phyloP scores from a whole-genome alignment of 2,113 vertebrate genomes.

The Atrichornis clamosus region DNA sequence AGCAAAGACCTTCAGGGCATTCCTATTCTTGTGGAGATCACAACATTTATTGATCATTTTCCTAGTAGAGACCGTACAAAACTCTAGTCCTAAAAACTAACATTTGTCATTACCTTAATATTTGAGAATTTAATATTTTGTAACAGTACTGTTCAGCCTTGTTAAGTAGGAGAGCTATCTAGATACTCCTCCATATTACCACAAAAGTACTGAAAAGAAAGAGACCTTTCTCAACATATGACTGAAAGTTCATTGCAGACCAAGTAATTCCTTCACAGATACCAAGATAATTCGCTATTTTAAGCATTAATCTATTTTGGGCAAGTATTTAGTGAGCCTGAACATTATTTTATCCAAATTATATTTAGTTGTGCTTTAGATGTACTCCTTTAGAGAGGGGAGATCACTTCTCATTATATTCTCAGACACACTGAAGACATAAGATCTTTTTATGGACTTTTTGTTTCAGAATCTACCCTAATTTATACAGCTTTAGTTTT shows the following conservation, averaged over 20 bases:
- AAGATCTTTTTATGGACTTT: not conserved
- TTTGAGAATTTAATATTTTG: not conserved
- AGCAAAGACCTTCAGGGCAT: not conserved
- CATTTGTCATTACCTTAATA: not conserved
- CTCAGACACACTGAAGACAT: not conserved
- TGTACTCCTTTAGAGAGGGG: not conserved
- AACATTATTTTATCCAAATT: not conserved
- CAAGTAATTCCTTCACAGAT: not conserved
- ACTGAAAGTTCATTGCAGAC: not conserved
- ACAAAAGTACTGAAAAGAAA: not conserved
- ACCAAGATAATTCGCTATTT: not conserved
- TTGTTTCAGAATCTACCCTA: not conserved
- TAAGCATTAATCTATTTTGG: not conserved
- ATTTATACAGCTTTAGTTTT: not conserved
- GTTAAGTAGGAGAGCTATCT: not conserved
- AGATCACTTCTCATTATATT: not conserved
- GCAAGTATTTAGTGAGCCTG: not conserved
- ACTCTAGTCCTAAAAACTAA: not conserved
- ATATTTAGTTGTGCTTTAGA: not conserved
- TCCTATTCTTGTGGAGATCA: not conserved
- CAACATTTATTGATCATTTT: not conserved
- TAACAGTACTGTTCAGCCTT: not conserved
- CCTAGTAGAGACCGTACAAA: not conserved
- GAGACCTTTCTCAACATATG: not conserved
- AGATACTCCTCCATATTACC: not conserved